phyloP scores from a whole-genome alignment of 2,113 vertebrate species.

The Antidorcas marsupialis region DNA sequence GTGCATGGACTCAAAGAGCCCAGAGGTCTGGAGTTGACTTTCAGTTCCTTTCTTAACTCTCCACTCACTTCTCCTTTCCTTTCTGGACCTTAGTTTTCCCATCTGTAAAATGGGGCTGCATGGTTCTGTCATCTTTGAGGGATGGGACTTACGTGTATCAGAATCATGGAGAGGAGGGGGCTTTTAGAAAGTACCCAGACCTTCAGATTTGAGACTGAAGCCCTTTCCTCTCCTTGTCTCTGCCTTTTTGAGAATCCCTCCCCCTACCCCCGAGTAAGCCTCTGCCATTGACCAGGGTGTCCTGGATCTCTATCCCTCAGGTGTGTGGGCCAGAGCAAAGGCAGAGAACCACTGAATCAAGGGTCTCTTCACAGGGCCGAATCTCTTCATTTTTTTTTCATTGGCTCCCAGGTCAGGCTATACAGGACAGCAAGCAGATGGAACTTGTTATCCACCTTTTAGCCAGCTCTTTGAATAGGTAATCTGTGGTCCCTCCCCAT shows the following conservation, averaged over 20 bases:
- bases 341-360: background rate
- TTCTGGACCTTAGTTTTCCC: background rate
- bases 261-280: fast-evolving
- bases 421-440: background rate
- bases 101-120: background rate
- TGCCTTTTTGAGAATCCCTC: background rate
- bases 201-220: background rate
- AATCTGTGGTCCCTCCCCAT: background rate
- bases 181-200: background rate
- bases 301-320: background rate
- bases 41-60: background rate
- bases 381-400: background rate
- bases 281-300: background rate
- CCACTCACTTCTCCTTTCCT: background rate
- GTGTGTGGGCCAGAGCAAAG: background rate
- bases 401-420: background rate
- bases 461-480: background rate
- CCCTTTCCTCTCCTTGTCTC: background rate
- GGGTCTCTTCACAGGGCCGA: background rate
- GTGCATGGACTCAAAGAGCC: background rate
- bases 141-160: background rate
- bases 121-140: background rate
- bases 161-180: background rate
- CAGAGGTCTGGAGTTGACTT: background rate
- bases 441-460: background rate